Evolutionary conservation across 2,888 invertebrate genomes (phyloP).

Genomic region (Parnassius orleans): DNA sequence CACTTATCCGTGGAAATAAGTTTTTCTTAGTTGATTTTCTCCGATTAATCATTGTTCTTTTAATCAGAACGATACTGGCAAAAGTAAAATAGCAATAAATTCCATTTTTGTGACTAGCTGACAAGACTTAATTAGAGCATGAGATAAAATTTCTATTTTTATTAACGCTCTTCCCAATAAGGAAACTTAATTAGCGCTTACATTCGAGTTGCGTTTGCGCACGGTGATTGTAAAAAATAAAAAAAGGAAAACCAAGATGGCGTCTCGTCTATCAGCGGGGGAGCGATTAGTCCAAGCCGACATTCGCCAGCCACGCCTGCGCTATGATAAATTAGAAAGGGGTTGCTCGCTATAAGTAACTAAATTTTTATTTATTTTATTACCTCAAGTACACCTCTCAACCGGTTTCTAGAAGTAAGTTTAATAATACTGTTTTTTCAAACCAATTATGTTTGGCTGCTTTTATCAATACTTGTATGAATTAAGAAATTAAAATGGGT

Average conservation of each 20-base stretch:
- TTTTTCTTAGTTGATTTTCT: no score
- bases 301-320: constrained; percentile 57
- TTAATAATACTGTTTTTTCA: no score
- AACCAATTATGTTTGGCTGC: no score
- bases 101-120: no score
- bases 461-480: no score
- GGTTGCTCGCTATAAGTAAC: constrained; percentile 32
- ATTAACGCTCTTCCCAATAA: constrained; percentile 43
- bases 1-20: no score
- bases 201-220: constrained; percentile 50
- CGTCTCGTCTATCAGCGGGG: constrained; percentile 57
- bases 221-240: constrained; percentile 43
- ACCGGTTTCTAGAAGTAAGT: no score
- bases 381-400: not conserved
- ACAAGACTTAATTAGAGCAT: constrained; percentile 7
- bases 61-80: no score
- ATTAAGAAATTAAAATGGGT: no score
- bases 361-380: constrained; percentile 37
- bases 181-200: constrained; percentile 47
- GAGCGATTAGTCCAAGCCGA: constrained; percentile 57
- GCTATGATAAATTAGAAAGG: constrained; percentile 38
- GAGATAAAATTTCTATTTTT: constrained; percentile 25
- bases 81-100: no score
- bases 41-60: no score
- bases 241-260: constrained; percentile 60